Base-by-base conservation (phyloP, 2,888 invertebrate species). In the Colostygia pectinataria region DNA sequence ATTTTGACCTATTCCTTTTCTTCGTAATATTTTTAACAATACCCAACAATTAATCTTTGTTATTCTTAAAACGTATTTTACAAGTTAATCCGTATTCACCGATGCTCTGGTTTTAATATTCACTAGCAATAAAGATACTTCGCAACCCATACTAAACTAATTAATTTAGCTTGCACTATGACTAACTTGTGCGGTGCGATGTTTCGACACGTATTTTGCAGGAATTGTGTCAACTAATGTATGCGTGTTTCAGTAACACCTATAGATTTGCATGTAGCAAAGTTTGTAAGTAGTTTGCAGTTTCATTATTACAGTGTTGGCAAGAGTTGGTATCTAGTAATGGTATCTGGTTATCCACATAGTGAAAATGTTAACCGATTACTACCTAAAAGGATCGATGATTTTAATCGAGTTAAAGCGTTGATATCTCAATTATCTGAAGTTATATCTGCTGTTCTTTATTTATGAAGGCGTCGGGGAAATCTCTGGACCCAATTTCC, bases 211-310 rank as follows among this genome's bases (percentile, higher is more conserved):
- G 41, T 57, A 43, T 54, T 56, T 50, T 43, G 40, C 24, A 31
- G 49, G 40, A 61, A 56, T 53, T 47, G 60, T 58, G 58, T 56
- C 60, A 57, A 57, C 49, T 53, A n/a, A 9, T 34, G 28, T 33
- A 33, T 46, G 32, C 38, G 46, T 45, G 45, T 45, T 37, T 45
- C 40, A 40, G 44, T 37, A 29, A 20, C 23, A 20, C 29, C 36
- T 36, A 32, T 25, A 18, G 24, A 33, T 52, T 45, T 42, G 42
- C 41, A 46, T 51, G 25, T 12, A 29, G 38, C 20, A 18, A 36
- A 36, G 20, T 36, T 20, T 28, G 28, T 28, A 9, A 20, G n/a
- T n/a, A n/a, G 20, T 20, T 20, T 20, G 1, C 6, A 5, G 5
- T 47, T 48, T 37, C 10, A 4, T 20, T 34, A 33, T 43, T 43